A percentile compares a stretch with the other conserved stretches of the same genome.
These are phyloP conservation scores for Sitobion miscanthi DNA, from an alignment of 1,140 invertebrate species.

Conservation along the genomic window DNA sequence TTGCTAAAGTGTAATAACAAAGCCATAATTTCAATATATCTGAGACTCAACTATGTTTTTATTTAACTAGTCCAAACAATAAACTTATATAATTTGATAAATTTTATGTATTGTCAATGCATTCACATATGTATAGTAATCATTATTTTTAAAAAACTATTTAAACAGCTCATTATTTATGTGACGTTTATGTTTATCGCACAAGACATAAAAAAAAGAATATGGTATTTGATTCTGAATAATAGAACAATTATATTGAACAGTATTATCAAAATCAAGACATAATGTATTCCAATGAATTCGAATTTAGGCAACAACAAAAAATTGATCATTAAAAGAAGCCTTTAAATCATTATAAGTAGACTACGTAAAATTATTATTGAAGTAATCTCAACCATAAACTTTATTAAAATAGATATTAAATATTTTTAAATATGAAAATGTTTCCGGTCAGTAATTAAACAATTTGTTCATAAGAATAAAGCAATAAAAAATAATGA, in stretches of 20 bases:
- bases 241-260: constrained; percentile 29
- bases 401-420: not conserved
- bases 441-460: not conserved
- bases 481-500: not conserved
- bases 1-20: not conserved
- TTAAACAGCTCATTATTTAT: constrained; percentile 30
- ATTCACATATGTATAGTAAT: not conserved
- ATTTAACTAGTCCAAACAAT: not conserved
- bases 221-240: constrained; percentile 20
- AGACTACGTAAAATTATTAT: not conserved
- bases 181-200: constrained; percentile 32
- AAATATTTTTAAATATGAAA: not conserved
- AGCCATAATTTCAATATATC: constrained; percentile 37
- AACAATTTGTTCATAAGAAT: constrained; percentile 2
- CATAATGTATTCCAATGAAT: constrained; percentile 2
- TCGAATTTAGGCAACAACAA: not conserved
- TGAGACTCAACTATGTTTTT: not conserved
- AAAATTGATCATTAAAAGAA: not conserved
- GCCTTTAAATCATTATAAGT: not conserved
- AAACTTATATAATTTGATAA: not conserved
- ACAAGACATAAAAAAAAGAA: not conserved
- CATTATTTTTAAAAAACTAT: constrained; percentile 16
- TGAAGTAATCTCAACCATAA: not conserved
- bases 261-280: constrained; percentile 26
- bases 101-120: constrained; percentile 21